phyloP scores from a whole-genome alignment of 2,888 invertebrate genomes.

The Nephrotoma guestfalica region DNA sequence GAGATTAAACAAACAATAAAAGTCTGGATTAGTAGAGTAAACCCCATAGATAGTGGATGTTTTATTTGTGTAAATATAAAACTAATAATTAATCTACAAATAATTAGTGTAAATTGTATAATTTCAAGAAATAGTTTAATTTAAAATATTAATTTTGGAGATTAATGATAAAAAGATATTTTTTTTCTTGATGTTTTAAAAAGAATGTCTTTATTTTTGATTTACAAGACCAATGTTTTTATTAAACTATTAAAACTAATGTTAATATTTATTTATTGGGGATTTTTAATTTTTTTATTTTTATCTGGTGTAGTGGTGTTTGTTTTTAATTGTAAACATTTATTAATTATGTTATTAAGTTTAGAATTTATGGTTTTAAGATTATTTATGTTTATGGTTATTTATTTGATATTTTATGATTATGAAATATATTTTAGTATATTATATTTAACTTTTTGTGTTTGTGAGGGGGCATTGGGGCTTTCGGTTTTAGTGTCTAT shows the following conservation, averaged over 20 bases:
- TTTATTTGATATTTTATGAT: conserved; percentile 33
- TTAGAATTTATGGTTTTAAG: conserved; percentile 45
- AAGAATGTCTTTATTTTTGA: conserved; percentile 39
- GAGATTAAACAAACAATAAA: no score
- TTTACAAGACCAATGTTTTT: conserved; percentile 56
- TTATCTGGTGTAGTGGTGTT: conserved; percentile 37
- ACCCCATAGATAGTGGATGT: conserved; percentile 39
- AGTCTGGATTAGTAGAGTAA: no score
- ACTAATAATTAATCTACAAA: conserved; percentile 22
- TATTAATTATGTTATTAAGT: conserved; percentile 42
- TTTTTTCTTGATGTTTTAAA: conserved; percentile 39
- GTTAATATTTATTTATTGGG: conserved; percentile 32
- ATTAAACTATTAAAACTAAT: conserved; percentile 50
- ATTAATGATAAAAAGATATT: conserved; percentile 41
- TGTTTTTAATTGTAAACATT: conserved; percentile 41
- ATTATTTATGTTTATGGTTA: conserved; percentile 37
- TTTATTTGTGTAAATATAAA: conserved; percentile 31
- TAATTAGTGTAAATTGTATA: conserved; percentile 20
- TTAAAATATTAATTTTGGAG: conserved; percentile 54
- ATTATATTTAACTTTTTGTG: conserved; percentile 45
- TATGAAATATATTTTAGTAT: conserved; percentile 41
- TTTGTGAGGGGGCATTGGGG: conserved; percentile 50
- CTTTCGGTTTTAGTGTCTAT: conserved; percentile 45
- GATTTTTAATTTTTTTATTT: conserved; percentile 35
- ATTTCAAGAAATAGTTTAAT: conserved; percentile 46